Base-by-base conservation (phyloP, 2,113 vertebrate species). In the Willisornis vidua region DNA sequence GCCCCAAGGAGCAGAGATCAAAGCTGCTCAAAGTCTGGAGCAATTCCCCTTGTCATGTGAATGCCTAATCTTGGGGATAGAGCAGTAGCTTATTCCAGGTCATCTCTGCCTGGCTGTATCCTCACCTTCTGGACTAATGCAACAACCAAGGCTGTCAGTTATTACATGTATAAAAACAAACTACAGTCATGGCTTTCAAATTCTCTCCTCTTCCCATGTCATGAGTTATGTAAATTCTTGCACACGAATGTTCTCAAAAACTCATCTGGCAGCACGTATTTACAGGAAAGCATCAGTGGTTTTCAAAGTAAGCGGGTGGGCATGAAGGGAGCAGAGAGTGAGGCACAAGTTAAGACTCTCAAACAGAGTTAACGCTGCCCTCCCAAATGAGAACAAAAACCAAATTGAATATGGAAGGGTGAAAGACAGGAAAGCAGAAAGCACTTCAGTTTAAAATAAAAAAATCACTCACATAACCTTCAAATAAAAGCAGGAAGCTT, bases 291-390 rank as follows among this genome's bases (percentile, higher is more conserved):
- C 33, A 9, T 35, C 39, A 9, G 73, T 19, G 33, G 35, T 54
- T 89, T 74, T 65, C n/a, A 67, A 58, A 19, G 49, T 15, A 61
- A 76, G 15, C 3, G 11, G 6, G 12, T 54, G 5, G 23, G 7
- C 1, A 0, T 4, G 12, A 49, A 37, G 24, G 25, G 14, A 51
- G 9, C 1, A 74, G 15, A 48, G 33, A 81, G 26, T 2, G 37
- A 19, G 2, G 0, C 9, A 78, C 9, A 68, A 81, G 33, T 35
- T 37, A 39, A 59, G 29, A 41, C 41, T 51, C 25, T 57, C 19
- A 37, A 37, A 37, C 37, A 6, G 29, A 84, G 10, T 78, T 39
- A 61, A 8, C 45, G 14, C 7, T 79, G 46, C 23, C 8, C 24
- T 75, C 57, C 31, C 49, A 61, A 71, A 76, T 24, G 2, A 62